Evolutionary conservation across 1,140 invertebrate genomes (phyloP), one percentile per base, ranked within the genome.

Genomic region (Lepidostoma basale): DNA sequence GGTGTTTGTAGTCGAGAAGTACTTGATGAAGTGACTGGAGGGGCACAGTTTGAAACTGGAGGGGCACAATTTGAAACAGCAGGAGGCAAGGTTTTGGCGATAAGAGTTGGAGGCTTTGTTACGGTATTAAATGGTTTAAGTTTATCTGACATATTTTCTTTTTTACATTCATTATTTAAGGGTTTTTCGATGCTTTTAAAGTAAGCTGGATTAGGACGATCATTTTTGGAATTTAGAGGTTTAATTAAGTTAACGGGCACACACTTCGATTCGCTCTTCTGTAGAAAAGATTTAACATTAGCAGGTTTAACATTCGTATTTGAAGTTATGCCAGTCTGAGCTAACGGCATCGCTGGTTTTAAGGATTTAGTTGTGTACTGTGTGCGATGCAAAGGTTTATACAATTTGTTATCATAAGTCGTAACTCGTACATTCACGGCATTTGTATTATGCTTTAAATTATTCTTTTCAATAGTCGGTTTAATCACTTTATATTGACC

Each of bases 401-500:
- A 39, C 5, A 22, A 30, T 39, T 12, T 58, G 12, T 58, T 33
- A 36, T 58, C 28, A 58, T 58, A 18, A 36, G 10, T 58, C n/a
- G 54, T 18, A 39, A 20, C 12, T 36, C 39, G 28, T 36, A 39
- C 14, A 10, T 14, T 39, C 12, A 39, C 33, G 2, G 16, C 20
- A 58, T 39, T 44, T n/a, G 58, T 12, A 62, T 26, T 40, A 33
- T n/a, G 18, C 26, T 62, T 62, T 8, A 62, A 12, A 28, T 14
- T 26, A n/a, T 62, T 62, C 18, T 62, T 62, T 8, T 44, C 58
- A 25, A 18, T n/a, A 28, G 4, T 52, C 16, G 30, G 9, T 39
- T 64, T 64, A 14, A 64, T 54, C 18, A 52, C 26, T 52, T 39
- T 64, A 22, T 54, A 52, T 64, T 64, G 40, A 23, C 23, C 30